These are phyloP conservation scores for Tridacna crocea DNA, from an alignment of 2,888 invertebrate genomes.

Conservation along the genomic window DNA sequence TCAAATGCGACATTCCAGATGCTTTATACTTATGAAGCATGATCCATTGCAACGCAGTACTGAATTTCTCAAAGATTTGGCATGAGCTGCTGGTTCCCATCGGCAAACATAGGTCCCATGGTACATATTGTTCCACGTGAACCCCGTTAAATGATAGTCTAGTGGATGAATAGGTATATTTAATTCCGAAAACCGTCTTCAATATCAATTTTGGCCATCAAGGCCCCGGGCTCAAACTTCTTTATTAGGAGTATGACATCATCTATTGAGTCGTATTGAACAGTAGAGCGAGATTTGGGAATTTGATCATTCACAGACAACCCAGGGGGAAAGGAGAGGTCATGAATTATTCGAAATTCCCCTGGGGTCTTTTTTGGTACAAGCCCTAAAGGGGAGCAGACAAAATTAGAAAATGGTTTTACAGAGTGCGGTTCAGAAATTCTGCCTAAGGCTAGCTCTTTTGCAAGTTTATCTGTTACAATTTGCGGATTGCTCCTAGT, in stretches of 20 bases:
- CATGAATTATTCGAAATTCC: slow-evolving; percentile 45
- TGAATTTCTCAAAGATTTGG: too few species aligned
- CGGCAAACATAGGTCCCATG: slow-evolving; percentile 45
- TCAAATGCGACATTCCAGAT: too few species aligned
- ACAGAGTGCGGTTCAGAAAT: slow-evolving; percentile 32
- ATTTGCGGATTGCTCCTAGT: slow-evolving; percentile 14
- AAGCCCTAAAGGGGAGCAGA: slow-evolving; percentile 46
- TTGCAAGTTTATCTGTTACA: slow-evolving; percentile 34
- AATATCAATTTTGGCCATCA: slow-evolving; percentile 56
- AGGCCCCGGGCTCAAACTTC: slow-evolving; percentile 23
- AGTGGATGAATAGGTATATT: slow-evolving; percentile 47
- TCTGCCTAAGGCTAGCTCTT: slow-evolving; percentile 30
- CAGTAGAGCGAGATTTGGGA: slow-evolving; percentile 34
- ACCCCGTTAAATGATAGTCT: slow-evolving; percentile 53
- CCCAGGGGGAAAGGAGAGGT: slow-evolving; percentile 42
- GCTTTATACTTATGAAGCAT: too few species aligned
- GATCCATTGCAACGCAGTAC: too few species aligned
- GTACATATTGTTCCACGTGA: slow-evolving; percentile 36
- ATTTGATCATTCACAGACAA: slow-evolving; percentile 48
- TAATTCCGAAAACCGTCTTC: slow-evolving; percentile 50
- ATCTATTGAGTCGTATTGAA: slow-evolving; percentile 43
- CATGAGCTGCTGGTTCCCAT: slow-evolving; percentile 48
- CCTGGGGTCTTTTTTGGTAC: slow-evolving; percentile 17
- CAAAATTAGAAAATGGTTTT: slow-evolving; percentile 38
- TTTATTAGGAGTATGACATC: slow-evolving; percentile 32